Evolutionary conservation across 2,888 invertebrate species (phyloP), one percentile per base, ranked within the genome.

Genomic region (Drosophila neonasuta): DNA sequence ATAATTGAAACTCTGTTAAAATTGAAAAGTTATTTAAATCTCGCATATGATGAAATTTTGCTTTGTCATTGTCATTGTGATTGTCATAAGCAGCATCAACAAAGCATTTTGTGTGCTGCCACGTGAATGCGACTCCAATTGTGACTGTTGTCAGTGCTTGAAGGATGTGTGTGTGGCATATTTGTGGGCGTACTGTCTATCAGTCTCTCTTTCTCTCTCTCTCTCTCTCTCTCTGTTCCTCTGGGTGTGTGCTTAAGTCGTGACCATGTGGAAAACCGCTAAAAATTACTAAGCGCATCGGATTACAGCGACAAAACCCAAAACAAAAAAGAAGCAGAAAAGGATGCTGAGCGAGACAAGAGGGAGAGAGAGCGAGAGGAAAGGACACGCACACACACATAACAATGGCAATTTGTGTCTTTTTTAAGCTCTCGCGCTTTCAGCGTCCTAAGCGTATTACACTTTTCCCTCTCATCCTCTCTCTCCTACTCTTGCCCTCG

Each of bases 241-340:
- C 3, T 34, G 10, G 24, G 41, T 32, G 45, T 57, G 54, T 48
- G 49, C 42, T 46, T 62, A 32, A 52, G 48, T 60, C 57, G 63
- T 68, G 57, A 67, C 59, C 75, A 71, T 62, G 73, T 49, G 80
- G 58, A 66, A 73, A 65, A 55, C 61, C 79, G 76, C 73, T 58
- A 49, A 66, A 75, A 62, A 68, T 75, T 68, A 67, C 70, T 75
- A 77, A 80, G 75, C 80, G 69, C 84, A 66, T 74, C 64, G 86
- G 80, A 86, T 80, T 80, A 80, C 77, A 62, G 32, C 20, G 55
- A 50, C 58, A 71, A 55, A 75, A 56, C 30, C 29, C 11, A 34
- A 29, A 30, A 56, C 60, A 68, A 60, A 20, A 48, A 48, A 41
- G 32, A 44, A 51, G 10, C 17, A 44, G 42, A 54, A 24, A 36